Base-by-base conservation (phyloP, 2,113 vertebrate species). In the Dryoscopus gambensis region DNA sequence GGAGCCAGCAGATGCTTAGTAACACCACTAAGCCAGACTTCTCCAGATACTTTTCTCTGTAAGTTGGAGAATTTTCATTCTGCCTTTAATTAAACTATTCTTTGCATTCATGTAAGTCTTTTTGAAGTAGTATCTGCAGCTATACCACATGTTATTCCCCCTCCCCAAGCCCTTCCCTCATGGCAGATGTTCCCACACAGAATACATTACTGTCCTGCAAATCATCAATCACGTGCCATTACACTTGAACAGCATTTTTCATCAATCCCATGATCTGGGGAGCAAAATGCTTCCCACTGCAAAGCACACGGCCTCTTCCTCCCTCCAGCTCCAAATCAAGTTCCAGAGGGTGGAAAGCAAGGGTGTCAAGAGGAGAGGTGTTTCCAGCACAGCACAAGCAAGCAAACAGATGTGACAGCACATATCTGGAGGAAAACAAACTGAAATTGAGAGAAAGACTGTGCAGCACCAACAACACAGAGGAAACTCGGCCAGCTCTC, bases 391-490 rank as follows among this genome's bases (percentile, higher is more conserved):
- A 35, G 60, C 92, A 80, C 81, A 23, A 40, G 62, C 82, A 65
- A 94, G 87, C 39, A 96, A 93, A 94, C 91, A 97, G 96, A 79
- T 85, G 81, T 50, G 84, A 68, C 16, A 17, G 60, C 73, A 94
- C 59, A n/a, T 55, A 94, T 82, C 93, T 84, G 87, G 75, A 91
- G 53, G 33, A 74, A 90, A 93, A 65, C 47, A 88, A 88, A 89
- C 59, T 42, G 23, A 67, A 56, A 63, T 73, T 60, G 82, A 82
- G 65, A 87, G 69, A 92, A 83, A 77, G 76, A n/a, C 86, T 33
- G 13, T 3, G 39, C 76, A 70, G 60, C 83, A 86, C 37, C 76
- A 77, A 39, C 16, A 63, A 17, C 49, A 73, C 33, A 47, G 3
- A 52, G 53, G 25, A 83, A 76, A 70, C 60, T 31, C 40, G 56